Conservation (phyloP, 2,113 vertebrate species). For the Murina feae region DNA sequence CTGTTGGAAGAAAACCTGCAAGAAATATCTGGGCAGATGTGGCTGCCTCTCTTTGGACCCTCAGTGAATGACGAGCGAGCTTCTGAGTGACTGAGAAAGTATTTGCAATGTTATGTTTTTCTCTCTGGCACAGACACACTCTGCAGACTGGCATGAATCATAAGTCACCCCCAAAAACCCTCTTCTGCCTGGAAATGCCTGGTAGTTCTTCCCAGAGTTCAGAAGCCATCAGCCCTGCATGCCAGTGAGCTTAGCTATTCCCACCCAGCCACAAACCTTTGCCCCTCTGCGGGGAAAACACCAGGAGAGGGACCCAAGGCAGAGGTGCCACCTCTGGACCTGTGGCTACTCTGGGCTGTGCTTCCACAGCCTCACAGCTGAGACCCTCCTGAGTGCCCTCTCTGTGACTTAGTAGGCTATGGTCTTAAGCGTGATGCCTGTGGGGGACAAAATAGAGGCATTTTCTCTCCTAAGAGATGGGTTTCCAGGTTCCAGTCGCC, state of each 20-base stretch:
- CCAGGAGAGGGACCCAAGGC: not conserved
- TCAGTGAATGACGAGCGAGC: not conserved
- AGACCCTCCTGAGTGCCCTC: not conserved
- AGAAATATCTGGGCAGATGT: not conserved
- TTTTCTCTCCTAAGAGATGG: not conserved
- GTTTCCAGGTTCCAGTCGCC: not conserved
- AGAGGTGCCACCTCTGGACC: not conserved
- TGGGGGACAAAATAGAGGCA: not conserved
- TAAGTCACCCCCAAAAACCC: slow-evolving; percentile 46
- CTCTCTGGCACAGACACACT: slow-evolving; percentile 27
- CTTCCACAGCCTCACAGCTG: not conserved
- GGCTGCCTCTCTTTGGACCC: not conserved
- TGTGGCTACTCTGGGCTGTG: not conserved
- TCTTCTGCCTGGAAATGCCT: slow-evolving; percentile 58
- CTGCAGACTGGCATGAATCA: slow-evolving; percentile 60
- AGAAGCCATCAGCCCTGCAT: not conserved
- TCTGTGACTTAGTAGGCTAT: not conserved
- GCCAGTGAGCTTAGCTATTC: slow-evolving; percentile 5
- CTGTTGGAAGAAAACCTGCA: not conserved
- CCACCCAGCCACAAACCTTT: not conserved
- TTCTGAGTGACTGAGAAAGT: slow-evolving; percentile 26
- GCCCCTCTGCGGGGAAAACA: not conserved
- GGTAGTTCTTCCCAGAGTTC: slow-evolving; percentile 39
- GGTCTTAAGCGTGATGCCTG: not conserved
- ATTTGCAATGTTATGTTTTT: slow-evolving; percentile 37